A percentile compares a stretch with the other conserved stretches of the same genome.
Evolutionary conservation across 2,797 vertebrate genomes (phyloP).

Genomic region (Cheirogaleus major): DNA sequence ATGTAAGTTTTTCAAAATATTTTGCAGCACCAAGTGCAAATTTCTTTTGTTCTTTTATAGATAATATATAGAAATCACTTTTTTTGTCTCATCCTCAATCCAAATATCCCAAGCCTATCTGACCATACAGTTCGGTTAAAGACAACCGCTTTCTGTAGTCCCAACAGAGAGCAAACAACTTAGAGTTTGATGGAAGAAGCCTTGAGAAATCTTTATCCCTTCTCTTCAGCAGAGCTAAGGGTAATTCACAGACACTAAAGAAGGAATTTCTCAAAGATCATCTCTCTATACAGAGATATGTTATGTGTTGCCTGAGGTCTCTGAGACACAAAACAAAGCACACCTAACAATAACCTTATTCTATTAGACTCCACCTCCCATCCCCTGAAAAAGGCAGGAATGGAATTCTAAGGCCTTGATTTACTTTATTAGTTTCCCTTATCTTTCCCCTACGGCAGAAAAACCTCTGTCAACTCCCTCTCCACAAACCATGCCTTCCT

Average conservation of each 20-base stretch:
- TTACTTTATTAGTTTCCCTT: background rate
- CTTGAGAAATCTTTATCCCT: background rate
- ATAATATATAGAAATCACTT: background rate
- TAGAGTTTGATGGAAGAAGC: background rate
- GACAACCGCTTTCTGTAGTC: background rate
- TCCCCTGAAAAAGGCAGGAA: background rate
- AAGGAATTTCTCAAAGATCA: background rate
- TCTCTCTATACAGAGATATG: background rate
- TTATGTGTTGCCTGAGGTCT: background rate
- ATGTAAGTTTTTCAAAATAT: background rate
- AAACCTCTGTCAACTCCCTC: background rate
- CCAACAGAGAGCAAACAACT: background rate
- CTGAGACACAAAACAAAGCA: background rate
- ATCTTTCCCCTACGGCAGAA: background rate
- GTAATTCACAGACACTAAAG: background rate
- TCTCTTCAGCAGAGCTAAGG: background rate
- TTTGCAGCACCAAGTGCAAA: background rate
- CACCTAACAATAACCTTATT: background rate
- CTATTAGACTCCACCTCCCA: background rate
- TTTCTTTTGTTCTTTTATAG: background rate
- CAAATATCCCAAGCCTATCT: background rate
- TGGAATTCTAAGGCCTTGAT: background rate
- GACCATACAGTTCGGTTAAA: background rate
- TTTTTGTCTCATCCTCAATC: background rate
- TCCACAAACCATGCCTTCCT: background rate